phyloP scores from a whole-genome alignment of 92 coral and sea anemone genomes.

The Epizoanthus rinbou region DNA sequence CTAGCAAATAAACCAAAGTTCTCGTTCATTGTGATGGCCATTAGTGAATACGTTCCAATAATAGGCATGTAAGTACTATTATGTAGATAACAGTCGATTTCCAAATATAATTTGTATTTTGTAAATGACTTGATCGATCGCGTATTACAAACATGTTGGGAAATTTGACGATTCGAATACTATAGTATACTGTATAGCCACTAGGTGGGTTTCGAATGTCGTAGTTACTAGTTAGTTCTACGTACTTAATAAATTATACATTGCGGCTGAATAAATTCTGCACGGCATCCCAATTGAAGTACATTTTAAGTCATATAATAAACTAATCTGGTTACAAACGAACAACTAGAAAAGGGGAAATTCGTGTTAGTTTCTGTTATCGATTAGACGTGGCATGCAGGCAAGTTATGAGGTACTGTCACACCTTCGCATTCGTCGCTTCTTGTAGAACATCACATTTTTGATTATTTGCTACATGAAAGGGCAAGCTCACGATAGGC shows the following conservation, averaged over 20 bases:
- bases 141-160: not conserved
- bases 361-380: not conserved
- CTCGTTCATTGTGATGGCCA: not conserved
- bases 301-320: not conserved
- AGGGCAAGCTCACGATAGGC: not conserved
- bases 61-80: not conserved
- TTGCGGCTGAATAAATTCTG: not conserved
- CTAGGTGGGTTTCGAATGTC: conserved; percentile 6
- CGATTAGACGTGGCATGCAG: conserved; percentile 37
- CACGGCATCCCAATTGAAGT: no score
- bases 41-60: not conserved
- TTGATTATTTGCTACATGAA: not conserved
- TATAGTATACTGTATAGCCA: no score
- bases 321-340: not conserved
- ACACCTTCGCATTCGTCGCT: not conserved
- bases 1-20: not conserved
- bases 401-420: no score
- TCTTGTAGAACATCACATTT: not conserved
- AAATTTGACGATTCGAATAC: not conserved
- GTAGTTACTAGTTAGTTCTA: not conserved
- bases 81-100: no score
- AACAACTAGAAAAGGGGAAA: not conserved
- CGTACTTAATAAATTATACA: not conserved
- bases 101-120: no score
- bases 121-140: not conserved